Evolutionary conservation across 35 echinoderm and acorn worm genomes (phyloP), one percentile per base, ranked within the genome.

Genomic region (Apostichopus parvimensis): DNA sequence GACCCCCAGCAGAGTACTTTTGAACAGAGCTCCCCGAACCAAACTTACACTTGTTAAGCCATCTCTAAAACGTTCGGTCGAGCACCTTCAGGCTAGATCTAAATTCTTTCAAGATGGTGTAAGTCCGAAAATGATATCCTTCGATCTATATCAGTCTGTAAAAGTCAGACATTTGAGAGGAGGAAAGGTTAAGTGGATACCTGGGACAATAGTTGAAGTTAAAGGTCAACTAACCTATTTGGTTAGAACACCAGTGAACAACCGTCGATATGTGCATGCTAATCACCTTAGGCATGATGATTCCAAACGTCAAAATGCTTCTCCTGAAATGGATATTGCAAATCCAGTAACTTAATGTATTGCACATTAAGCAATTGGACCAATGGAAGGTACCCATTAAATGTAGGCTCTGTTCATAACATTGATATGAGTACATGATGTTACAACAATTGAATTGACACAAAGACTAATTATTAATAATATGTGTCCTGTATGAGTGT

Each of bases 211-310:
- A 23, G 85, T 68, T n/a, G 58, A 87, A 25, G 59, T 87, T 15
- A 87, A 87, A 59, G 85, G 85, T 87, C 59, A 62, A 4, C 15
- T 53, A 14, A 87, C 58, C 57, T 87, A 87, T 68, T 34, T 87
- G 57, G 85, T 87, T 4, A 87, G 58, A 53, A 87, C 85, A 21
- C 0, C 57, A 8, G 57, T 34, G 28, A 34, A 34, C 28, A 34
- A 34, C 28, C 28, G 60, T 20, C 6, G 80, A 53, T 82, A 13
- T 18, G 53, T 82, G 4, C 53, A 56, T 62, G 20, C 18, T 18
- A 15, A 60, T 65, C 17, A 65, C 8, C 9, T 60, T 9, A 59
- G 5, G 22, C 55, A 87, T 57, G 85, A 72, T n/a, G 60, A 87
- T 34, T 34, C 28, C 28, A 1, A 34, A 34, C 28, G 28, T 34